These are phyloP conservation scores for Chymomyza amoena DNA, from an alignment of 2,888 invertebrate genomes.

Conservation along the genomic window DNA sequence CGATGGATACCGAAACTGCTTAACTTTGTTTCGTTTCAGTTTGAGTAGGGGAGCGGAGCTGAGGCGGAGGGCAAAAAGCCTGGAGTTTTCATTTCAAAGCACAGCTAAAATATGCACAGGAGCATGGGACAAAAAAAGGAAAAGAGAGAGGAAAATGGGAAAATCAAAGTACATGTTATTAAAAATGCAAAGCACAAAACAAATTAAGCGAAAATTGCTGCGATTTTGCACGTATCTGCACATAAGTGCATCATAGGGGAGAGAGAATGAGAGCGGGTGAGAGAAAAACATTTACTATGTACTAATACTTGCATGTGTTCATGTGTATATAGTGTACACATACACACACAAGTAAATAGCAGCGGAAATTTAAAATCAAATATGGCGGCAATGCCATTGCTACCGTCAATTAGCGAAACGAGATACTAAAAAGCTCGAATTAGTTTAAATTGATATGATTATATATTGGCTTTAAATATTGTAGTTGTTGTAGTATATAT, in stretches of 20 bases:
- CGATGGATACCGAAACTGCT: not conserved
- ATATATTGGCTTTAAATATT: not conserved
- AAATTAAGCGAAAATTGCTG: conserved; percentile 9
- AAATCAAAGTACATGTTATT: conserved; percentile 18
- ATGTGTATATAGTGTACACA: too few species aligned
- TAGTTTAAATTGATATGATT: not conserved
- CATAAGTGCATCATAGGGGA: not conserved
- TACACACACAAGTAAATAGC: too few species aligned
- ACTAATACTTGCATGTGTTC: too few species aligned
- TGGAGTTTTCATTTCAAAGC: not conserved
- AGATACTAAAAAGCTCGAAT: too few species aligned
- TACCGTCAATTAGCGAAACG: too few species aligned
- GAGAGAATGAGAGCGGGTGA: too few species aligned
- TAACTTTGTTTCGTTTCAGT: not conserved
- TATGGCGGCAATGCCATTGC: too few species aligned
- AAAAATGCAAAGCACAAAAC: conserved; percentile 26
- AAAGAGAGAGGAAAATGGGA: not conserved
- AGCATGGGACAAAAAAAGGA: not conserved
- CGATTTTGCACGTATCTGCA: conserved; percentile 2
- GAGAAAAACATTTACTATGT: too few species aligned
- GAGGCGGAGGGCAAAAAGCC: not conserved
- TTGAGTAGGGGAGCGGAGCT: too few species aligned
- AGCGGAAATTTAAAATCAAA: too few species aligned
- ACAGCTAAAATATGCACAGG: not conserved
- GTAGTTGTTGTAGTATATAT: not conserved